Evolutionary conservation across 2,797 vertebrate genomes (phyloP).

Genomic region (Crocidura indochinensis): DNA sequence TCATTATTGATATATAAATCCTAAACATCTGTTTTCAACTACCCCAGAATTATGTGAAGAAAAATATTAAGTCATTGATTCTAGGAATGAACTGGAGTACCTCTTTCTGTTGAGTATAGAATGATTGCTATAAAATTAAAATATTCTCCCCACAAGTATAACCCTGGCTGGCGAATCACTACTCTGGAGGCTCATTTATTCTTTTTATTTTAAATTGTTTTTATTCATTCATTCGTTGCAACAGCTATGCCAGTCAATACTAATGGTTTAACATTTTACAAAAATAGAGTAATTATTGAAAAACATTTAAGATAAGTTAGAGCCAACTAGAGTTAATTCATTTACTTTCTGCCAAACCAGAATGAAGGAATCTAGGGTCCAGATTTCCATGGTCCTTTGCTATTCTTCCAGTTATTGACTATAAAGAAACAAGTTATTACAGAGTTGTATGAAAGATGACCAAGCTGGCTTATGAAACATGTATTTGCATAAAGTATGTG

Average conservation of each 20-base stretch:
- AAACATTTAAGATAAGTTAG: too few relatives aligned
- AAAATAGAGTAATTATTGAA: too few relatives aligned
- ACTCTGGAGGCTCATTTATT: background rate
- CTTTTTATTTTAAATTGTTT: too few relatives aligned
- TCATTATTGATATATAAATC: background rate
- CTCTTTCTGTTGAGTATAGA: background rate
- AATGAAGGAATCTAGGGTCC: background rate
- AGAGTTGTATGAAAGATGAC: background rate
- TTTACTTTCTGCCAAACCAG: background rate
- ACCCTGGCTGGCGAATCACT: background rate
- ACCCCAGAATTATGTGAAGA: conserved; percentile 12
- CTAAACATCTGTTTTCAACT: background rate
- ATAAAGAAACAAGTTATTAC: background rate
- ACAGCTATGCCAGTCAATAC: too few relatives aligned
- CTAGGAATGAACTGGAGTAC: background rate
- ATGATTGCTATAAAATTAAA: background rate
- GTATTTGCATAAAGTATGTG: background rate
- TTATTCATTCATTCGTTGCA: too few relatives aligned
- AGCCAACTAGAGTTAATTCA: too few relatives aligned
- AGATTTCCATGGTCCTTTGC: background rate
- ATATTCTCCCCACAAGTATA: background rate
- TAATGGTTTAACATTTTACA: too few relatives aligned
- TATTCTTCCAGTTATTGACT: background rate
- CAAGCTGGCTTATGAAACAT: background rate
- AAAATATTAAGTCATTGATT: conserved; percentile 7